Conservation (phyloP, 2,888 invertebrate genomes). For the Agrotis exclamationis region DNA sequence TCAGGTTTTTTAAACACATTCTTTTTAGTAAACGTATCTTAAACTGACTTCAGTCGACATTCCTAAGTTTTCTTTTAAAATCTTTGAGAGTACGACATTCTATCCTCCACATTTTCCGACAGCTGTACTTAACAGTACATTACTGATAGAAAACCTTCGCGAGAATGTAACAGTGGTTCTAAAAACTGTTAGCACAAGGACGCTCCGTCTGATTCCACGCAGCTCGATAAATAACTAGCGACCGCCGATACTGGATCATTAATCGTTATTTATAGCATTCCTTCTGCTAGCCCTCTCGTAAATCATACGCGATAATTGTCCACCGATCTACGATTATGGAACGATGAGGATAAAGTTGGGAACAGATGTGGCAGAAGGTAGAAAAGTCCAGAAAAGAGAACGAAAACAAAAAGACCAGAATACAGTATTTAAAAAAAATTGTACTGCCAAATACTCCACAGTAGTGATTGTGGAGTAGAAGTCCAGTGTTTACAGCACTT, state of each 20-base stretch:
- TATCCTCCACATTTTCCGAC: neutral
- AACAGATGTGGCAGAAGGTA: conserved; percentile 26
- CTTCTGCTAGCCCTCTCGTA: conserved; percentile 62
- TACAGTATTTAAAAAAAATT: no score
- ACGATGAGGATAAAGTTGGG: conserved; percentile 36
- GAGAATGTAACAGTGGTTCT: conserved; percentile 32
- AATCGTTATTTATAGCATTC: conserved; percentile 75
- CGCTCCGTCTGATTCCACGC: conserved; percentile 51
- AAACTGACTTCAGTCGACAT: no score
- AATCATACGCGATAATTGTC: conserved; percentile 74
- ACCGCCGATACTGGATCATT: conserved; percentile 69
- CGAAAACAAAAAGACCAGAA: no score
- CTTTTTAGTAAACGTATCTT: no score
- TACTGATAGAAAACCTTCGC: conserved; percentile 13
- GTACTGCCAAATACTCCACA: no score
- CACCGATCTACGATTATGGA: conserved; percentile 63
- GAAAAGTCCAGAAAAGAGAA: neutral
- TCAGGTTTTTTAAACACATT: no score
- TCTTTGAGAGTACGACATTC: no score
- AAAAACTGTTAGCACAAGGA: conserved; percentile 56
- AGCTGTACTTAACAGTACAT: neutral
- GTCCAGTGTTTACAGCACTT: no score
- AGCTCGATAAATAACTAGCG: conserved; percentile 65
- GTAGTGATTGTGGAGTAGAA: no score
- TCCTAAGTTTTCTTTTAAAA: no score